Conservation (phyloP, 2,113 vertebrate genomes). For the Corythoichthys haematopterus region DNA sequence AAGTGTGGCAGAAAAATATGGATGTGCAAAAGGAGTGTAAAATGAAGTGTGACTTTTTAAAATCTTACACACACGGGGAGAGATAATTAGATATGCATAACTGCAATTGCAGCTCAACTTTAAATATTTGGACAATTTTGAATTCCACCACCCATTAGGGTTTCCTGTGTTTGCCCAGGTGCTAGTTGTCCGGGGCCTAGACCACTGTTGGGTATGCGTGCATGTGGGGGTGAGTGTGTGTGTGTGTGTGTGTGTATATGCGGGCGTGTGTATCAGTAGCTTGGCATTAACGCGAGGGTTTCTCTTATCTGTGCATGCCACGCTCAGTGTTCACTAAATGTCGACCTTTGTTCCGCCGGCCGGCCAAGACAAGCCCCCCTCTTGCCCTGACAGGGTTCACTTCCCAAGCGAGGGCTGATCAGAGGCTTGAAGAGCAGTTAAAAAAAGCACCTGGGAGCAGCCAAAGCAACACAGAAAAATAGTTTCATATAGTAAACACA, state of each 20-base stretch:
- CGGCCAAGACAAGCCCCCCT: conserved; percentile 22
- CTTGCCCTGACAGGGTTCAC: conserved; percentile 22
- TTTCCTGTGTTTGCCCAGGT: conserved; percentile 35
- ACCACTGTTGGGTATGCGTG: conserved; percentile 19
- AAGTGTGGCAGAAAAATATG: no score
- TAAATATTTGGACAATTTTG: conserved; percentile 37
- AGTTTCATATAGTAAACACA: not conserved
- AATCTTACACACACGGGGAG: conserved; percentile 14
- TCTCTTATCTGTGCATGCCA: conserved; percentile 55
- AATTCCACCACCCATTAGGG: conserved; percentile 30
- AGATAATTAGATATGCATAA: conserved; percentile 7
- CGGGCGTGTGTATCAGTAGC: conserved; percentile 31
- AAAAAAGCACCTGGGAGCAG: conserved; percentile 18
- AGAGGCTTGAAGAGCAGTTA: conserved; percentile 4
- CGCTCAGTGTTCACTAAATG: conserved; percentile 41
- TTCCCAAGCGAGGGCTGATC: conserved; percentile 9
- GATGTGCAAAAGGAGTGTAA: no score
- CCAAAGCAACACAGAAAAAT: conserved; percentile 28
- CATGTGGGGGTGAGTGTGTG: conserved; percentile 6
- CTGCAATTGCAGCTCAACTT: conserved; percentile 34
- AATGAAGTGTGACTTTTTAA: conserved; percentile 4
- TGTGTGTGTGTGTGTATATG: not conserved
- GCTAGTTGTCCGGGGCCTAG: conserved; percentile 18
- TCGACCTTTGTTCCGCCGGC: conserved; percentile 54
- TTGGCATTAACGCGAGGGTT: conserved; percentile 28